These are phyloP conservation scores for Cydia amplana DNA, from an alignment of 1,140 invertebrate genomes.

Conservation along the genomic window DNA sequence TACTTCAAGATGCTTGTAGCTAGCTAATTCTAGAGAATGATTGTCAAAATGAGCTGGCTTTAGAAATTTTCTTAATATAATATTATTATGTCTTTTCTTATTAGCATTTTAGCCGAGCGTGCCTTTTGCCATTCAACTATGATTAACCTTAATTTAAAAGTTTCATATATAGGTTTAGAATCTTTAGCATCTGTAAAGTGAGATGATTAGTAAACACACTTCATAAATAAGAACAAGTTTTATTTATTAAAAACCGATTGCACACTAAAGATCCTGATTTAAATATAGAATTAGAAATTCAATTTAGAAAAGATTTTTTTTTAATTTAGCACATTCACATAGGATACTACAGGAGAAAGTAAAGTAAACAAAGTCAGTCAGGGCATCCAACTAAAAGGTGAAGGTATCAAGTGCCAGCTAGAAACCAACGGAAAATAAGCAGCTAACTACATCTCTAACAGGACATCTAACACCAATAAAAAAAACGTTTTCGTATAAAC, in stretches of 20 bases:
- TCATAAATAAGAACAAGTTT: neutral
- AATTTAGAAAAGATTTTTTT: conserved; percentile 21
- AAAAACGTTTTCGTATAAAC: conserved; percentile 33
- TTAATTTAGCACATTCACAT: conserved; percentile 45
- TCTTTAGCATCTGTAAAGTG: neutral
- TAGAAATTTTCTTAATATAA: neutral
- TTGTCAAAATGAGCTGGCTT: neutral
- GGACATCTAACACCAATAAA: conserved; percentile 68
- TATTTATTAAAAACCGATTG: neutral
- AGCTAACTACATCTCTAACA: conserved; percentile 64
- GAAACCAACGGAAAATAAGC: conserved; percentile 69
- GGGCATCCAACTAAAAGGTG: conserved; percentile 69
- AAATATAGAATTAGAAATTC: neutral
- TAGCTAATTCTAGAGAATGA: conserved; percentile 26
- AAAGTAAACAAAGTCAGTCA: conserved; percentile 55
- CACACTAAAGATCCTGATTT: neutral
- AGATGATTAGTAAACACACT: neutral
- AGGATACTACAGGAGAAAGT: conserved; percentile 65
- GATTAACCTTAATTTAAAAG: neutral
- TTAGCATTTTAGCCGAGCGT: neutral
- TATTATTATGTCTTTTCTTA: neutral
- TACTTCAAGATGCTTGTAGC: conserved; percentile 28
- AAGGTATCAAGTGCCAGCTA: conserved; percentile 75
- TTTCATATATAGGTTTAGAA: neutral
- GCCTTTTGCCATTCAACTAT: conserved; percentile 1